phyloP scores from a whole-genome alignment of 2,113 vertebrate species.

The Nesospiza acunhae region DNA sequence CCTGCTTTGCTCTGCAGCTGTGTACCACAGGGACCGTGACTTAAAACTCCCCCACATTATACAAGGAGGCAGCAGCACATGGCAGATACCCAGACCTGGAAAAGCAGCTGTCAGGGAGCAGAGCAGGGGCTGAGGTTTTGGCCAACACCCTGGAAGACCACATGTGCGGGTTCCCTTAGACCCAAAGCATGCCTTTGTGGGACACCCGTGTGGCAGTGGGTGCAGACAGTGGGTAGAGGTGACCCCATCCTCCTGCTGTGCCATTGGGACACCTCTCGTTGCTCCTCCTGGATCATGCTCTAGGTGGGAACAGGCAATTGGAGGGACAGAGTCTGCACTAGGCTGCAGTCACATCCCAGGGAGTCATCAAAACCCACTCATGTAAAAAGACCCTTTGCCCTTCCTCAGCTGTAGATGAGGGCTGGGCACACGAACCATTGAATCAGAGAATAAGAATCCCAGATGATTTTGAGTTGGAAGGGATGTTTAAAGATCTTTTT shows the following conservation, averaged over 20 bases:
- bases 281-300: neutral
- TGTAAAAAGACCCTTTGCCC: rapidly evolving
- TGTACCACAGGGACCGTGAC: rapidly evolving
- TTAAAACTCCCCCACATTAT: neutral
- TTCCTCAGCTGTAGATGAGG: neutral
- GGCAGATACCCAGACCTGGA: rapidly evolving
- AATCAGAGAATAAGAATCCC: neutral
- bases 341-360: neutral
- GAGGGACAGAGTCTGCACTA: neutral
- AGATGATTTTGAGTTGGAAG: neutral
- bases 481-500: neutral
- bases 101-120: neutral
- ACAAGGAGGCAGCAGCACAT: neutral
- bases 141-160: neutral
- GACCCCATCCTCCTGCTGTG: neutral
- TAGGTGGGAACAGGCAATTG: neutral
- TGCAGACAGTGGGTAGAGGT: neutral
- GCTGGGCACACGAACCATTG: neutral
- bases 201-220: rapidly evolving
- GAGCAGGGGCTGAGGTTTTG: neutral
- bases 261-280: neutral
- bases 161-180: neutral
- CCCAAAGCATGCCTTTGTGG: neutral
- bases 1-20: neutral
- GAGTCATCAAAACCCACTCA: neutral